Base-by-base conservation (phyloP, 1,140 invertebrate genomes). In the Phortica variegata region DNA sequence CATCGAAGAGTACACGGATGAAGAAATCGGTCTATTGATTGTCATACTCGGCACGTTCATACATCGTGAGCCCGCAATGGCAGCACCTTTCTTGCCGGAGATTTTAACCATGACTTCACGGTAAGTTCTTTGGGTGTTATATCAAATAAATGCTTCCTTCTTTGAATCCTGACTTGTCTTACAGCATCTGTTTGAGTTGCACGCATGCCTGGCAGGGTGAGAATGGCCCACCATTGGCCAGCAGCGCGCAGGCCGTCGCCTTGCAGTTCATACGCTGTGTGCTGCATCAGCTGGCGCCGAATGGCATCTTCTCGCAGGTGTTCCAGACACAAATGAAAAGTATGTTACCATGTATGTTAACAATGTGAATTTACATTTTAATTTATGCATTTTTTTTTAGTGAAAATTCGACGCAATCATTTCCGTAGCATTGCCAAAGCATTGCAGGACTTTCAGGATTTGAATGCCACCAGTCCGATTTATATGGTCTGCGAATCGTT, bases 221-320 rank as follows among this genome's bases (percentile, higher is more conserved):
- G 77, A 90, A 84, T 58, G 89, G 87, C 66, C 86, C 90, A 47
- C 89, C 93, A 58, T 77, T 96, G 52, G 91, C 93, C 7, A 91
- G 92, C 49, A 89, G 90, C 50, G 89, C 90, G 3, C 85, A 90
- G 40, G 96, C 93, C 75, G 93, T 97, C 32, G 95, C 95, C 1
- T 87, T 95, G 76, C 97, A 99, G 77, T 97, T 99, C 78, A 79
- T 99, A 33, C 84, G 97, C 56, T 98, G 96, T 76, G 88, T 95
- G 43, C 81, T 99, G 23, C 95, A 99, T 78, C 95, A 98, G 77
- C 78, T 99, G 19, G 91, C 93, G 9, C 93, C 93, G 0, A 95
- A 97, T 78, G 94, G 94, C 47, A 89, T 99, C 43, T 98, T 98
- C 76, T 81, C 93, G 43, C 95, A 98, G 80, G 87, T 99, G 58